These are phyloP conservation scores for Emydura subglobosa DNA, from an alignment of 2,113 vertebrate genomes.

Conservation along the genomic window DNA sequence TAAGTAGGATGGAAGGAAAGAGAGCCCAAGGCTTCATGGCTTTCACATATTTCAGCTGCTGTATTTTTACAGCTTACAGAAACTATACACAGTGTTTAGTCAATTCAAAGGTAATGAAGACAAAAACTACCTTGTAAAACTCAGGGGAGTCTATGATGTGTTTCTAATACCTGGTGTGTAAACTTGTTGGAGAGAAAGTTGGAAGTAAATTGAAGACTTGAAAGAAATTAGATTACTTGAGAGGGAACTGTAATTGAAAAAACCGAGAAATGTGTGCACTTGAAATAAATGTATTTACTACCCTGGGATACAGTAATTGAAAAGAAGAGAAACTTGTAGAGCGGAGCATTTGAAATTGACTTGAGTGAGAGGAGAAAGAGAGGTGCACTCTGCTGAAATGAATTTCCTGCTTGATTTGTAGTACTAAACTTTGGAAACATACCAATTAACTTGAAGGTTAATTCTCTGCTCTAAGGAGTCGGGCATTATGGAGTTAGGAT, in stretches of 20 bases:
- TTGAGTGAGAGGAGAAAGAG: constrained; percentile 8
- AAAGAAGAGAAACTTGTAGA: constrained; percentile 61
- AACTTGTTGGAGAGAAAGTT: constrained; percentile 33
- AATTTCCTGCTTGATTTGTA: constrained; percentile 57
- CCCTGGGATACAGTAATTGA: constrained; percentile 60
- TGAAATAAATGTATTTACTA: constrained; percentile 70
- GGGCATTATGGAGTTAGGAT: background rate
- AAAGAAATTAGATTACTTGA: constrained; percentile 66
- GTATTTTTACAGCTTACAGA: background rate
- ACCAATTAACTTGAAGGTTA: constrained; percentile 47
- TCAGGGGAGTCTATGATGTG: background rate
- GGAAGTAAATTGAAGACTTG: constrained; percentile 23
- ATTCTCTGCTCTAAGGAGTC: constrained; percentile 5
- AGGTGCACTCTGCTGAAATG: background rate
- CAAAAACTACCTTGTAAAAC: constrained; percentile 24
- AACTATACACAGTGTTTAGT: background rate
- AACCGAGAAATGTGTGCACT: constrained; percentile 34
- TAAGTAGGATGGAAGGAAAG: background rate
- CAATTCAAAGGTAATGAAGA: constrained; percentile 16
- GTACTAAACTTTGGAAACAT: constrained; percentile 40
- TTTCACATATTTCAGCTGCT: background rate
- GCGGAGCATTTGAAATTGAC: constrained; percentile 60
- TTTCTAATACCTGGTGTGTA: constrained; percentile 5
- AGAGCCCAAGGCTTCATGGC: background rate
- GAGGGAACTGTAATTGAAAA: constrained; percentile 57